These are phyloP conservation scores for Choristoneura fumiferana DNA, from an alignment of 1,140 invertebrate species.

Conservation along the genomic window DNA sequence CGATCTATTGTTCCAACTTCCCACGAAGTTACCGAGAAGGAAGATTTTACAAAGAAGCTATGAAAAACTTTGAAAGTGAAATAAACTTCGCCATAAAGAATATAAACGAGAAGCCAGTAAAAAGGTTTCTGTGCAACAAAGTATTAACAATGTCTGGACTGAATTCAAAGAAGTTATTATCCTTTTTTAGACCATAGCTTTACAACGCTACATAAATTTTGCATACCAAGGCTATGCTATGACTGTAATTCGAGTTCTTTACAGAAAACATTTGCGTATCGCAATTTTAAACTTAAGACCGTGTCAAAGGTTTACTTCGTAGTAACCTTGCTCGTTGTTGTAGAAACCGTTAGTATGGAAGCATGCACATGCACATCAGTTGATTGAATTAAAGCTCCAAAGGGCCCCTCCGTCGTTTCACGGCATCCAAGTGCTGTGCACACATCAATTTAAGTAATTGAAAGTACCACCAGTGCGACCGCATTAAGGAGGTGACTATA, in stretches of 20 bases:
- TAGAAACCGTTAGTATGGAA: background rate
- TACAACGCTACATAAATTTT: background rate
- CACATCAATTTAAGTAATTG: slow-evolving; percentile 73
- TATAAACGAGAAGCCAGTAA: background rate
- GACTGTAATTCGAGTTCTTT: no score
- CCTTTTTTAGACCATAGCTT: background rate
- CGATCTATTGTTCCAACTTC: slow-evolving; percentile 25
- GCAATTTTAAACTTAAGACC: background rate
- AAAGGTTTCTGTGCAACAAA: slow-evolving; percentile 3
- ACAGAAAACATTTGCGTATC: slow-evolving; percentile 1
- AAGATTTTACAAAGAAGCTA: slow-evolving; percentile 1
- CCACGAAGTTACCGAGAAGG: background rate
- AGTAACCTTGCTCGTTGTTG: background rate
- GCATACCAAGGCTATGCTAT: slow-evolving; percentile 2
- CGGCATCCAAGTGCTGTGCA: slow-evolving; percentile 59
- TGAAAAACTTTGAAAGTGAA: slow-evolving; percentile 12
- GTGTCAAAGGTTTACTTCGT: background rate
- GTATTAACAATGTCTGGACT: slow-evolving; percentile 8
- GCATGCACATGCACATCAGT: slow-evolving; percentile 25
- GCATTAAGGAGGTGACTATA: background rate
- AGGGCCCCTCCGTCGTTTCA: slow-evolving; percentile 48
- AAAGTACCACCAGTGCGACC: slow-evolving; percentile 19
- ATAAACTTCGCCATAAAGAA: slow-evolving; percentile 10
- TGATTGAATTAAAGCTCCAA: slow-evolving; percentile 62
- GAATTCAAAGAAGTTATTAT: slow-evolving; percentile 11